Percentiles rank a stretch among this genome's conserved stretches.
phyloP scores from a whole-genome alignment of 1,140 invertebrate genomes.

The Ridgeia piscesae region DNA sequence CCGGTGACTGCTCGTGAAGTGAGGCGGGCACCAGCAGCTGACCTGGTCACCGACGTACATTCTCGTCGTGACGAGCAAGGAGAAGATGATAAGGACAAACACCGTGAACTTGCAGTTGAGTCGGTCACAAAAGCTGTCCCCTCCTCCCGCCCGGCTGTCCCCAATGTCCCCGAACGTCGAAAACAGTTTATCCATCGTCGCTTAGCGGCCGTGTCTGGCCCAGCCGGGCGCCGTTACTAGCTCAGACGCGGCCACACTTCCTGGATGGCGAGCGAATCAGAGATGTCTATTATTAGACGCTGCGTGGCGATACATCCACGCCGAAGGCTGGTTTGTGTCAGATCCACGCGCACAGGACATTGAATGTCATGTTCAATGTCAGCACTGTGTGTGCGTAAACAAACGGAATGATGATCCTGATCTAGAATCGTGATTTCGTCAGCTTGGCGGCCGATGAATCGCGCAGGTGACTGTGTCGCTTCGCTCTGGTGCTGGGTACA shows the following conservation, averaged over 20 bases:
- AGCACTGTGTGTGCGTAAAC: neutral
- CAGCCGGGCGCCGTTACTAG: too few species aligned
- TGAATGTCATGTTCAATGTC: neutral
- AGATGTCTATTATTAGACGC: neutral
- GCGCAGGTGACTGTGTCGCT: neutral
- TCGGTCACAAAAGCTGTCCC: conserved; percentile 61
- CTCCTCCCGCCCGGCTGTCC: conserved; percentile 24
- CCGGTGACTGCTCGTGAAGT: conserved; percentile 39
- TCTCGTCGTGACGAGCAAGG: conserved; percentile 56
- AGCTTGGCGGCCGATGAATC: neutral
- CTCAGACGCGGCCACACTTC: neutral
- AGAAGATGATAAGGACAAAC: conserved; percentile 56
- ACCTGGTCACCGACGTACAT: conserved; percentile 62
- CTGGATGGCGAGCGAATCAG: neutral
- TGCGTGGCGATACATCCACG: neutral
- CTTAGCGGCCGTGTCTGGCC: neutral
- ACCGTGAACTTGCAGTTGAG: conserved; percentile 61
- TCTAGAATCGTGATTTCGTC: neutral
- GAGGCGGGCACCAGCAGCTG: conserved; percentile 49
- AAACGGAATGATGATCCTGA: neutral
- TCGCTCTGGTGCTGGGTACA: neutral
- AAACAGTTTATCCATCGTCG: conserved; percentile 20
- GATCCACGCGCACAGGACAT: neutral
- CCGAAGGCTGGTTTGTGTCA: neutral
- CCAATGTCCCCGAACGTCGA: neutral